Evolutionary conservation across 2,888 invertebrate species (phyloP).

Genomic region (Drosophila buzzatii): DNA sequence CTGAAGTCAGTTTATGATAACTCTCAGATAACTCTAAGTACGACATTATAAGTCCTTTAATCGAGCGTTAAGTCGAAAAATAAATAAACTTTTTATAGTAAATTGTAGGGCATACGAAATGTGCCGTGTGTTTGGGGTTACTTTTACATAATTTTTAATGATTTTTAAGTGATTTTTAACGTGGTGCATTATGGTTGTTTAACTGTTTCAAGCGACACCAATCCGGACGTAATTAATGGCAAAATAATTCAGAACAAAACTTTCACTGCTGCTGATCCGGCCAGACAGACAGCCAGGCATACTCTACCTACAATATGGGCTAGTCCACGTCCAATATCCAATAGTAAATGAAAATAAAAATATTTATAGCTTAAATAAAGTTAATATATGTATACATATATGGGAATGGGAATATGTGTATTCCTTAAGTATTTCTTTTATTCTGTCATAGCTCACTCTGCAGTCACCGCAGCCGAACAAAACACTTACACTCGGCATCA

Average conservation of each 20-base stretch:
- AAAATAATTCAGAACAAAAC: constrained; percentile 72
- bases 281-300: constrained; percentile 12
- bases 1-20: neutral
- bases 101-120: neutral
- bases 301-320: neutral
- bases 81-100: neutral
- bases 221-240: constrained; percentile 81
- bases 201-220: constrained; percentile 62
- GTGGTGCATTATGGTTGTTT: constrained; percentile 63
- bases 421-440: neutral
- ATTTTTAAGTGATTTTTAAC: constrained; percentile 77
- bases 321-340: constrained; percentile 2
- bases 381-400: no score
- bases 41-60: neutral
- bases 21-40: neutral
- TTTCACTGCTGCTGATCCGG: constrained; percentile 19
- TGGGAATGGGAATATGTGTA: neutral
- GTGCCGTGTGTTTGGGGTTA: neutral
- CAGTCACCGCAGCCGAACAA: constrained; percentile 17
- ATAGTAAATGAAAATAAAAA: neutral
- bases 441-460: constrained; percentile 14
- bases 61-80: neutral
- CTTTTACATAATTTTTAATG: constrained; percentile 45
- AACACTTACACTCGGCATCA: constrained; percentile 2
- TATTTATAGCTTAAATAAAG: neutral